These are phyloP conservation scores for Pygoscelis antarcticus DNA, from an alignment of 2,113 vertebrate species.

Conservation along the genomic window DNA sequence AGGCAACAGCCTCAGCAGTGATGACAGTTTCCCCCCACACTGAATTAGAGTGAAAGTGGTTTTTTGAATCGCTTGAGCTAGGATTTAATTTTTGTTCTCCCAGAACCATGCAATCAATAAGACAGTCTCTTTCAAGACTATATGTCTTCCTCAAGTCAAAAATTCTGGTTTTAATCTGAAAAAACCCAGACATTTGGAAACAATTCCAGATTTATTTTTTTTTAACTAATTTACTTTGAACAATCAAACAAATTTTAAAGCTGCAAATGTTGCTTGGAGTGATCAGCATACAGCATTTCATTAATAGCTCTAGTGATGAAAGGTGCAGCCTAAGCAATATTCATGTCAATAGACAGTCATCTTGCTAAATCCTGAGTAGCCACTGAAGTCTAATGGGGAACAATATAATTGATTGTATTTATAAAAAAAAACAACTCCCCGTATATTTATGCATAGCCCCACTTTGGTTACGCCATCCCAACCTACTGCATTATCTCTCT, in stretches of 20 bases:
- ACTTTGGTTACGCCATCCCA: not conserved
- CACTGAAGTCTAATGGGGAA: not conserved
- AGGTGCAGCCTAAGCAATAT: not conserved
- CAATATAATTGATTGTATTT: not conserved
- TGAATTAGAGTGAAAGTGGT: not conserved
- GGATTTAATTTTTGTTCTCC: not conserved
- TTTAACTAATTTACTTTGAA: not conserved
- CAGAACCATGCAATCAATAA: not conserved
- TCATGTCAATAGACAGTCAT: not conserved
- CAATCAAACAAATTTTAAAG: not conserved
- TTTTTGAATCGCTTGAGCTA: not conserved
- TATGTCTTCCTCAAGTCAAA: not conserved
- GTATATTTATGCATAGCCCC: not conserved
- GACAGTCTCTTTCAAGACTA: not conserved
- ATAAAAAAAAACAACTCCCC: not conserved
- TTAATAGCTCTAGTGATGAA: not conserved
- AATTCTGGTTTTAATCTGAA: not conserved
- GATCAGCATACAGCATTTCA: not conserved
- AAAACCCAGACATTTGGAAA: not conserved
- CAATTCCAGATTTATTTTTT: not conserved
- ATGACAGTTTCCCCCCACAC: not conserved
- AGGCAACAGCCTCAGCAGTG: not conserved
- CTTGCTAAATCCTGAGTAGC: not conserved
- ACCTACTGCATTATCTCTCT: not conserved
- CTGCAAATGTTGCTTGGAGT: not conserved